phyloP scores from a whole-genome alignment of 2,797 vertebrate genomes.

The Macropus fuliginosus region DNA sequence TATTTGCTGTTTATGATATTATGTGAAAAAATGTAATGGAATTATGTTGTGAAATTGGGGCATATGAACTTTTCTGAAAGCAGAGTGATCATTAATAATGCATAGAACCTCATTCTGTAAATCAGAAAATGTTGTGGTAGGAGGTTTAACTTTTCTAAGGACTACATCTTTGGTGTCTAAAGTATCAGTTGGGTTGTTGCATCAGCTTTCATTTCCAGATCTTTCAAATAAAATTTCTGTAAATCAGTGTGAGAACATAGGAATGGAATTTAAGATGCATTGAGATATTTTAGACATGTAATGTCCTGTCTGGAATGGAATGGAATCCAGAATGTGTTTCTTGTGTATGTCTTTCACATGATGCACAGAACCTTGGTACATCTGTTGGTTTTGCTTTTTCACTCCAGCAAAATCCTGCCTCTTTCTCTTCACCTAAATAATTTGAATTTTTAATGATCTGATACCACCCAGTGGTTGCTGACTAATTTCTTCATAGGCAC shows the following conservation, averaged over 20 bases:
- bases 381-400: background rate
- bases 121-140: background rate
- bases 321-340: background rate
- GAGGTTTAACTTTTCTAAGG: background rate
- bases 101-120: background rate
- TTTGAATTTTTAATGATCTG: background rate
- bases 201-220: background rate
- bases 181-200: background rate
- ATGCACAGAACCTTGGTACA: background rate
- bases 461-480: background rate
- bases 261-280: background rate
- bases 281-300: background rate
- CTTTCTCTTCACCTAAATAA: background rate
- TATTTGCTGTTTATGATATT: background rate
- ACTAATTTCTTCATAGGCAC: background rate
- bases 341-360: background rate
- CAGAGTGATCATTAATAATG: background rate
- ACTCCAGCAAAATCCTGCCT: background rate
- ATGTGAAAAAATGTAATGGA: background rate
- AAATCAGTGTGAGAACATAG: background rate
- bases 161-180: background rate
- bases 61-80: background rate
- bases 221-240: background rate
- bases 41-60: background rate
- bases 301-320: background rate